Conservation (phyloP, 2,113 vertebrate species). For the Xenopus borealis region DNA sequence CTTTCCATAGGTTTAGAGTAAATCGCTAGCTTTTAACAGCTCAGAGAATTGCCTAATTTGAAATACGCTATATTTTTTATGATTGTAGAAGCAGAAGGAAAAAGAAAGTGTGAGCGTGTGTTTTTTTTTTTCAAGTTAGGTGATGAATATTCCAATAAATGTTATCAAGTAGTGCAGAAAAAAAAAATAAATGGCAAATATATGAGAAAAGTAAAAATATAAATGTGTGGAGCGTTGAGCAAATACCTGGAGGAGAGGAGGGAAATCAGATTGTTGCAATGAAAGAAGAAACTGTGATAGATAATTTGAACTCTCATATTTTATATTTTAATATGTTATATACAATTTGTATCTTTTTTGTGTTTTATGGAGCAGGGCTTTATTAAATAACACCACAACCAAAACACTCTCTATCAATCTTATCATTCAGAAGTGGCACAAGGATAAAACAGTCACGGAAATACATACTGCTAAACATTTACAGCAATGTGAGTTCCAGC, state of each 20-base stretch:
- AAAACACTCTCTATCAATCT: slow-evolving; percentile 19
- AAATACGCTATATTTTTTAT: slow-evolving; percentile 65
- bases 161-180: slow-evolving; percentile 75
- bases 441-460: background rate
- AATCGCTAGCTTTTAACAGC: slow-evolving; percentile 55
- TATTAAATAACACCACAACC: slow-evolving; percentile 54
- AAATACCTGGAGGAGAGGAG: slow-evolving; percentile 56
- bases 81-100: slow-evolving; percentile 56
- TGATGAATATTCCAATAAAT: slow-evolving; percentile 78
- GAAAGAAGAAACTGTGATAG: slow-evolving; percentile 61
- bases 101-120: slow-evolving; percentile 61
- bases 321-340: slow-evolving; percentile 60
- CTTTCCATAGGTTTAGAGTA: slow-evolving; percentile 64
- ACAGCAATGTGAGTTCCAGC: background rate
- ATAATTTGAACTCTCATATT: slow-evolving; percentile 51
- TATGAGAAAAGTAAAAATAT: slow-evolving; percentile 68
- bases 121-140: slow-evolving; percentile 63
- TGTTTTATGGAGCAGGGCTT: slow-evolving; percentile 63
- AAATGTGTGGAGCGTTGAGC: slow-evolving; percentile 63
- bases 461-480: slow-evolving; percentile 1
- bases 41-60: slow-evolving; percentile 70
- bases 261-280: slow-evolving; percentile 68
- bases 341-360: slow-evolving; percentile 56
- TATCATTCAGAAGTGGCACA: background rate
- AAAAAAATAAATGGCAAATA: slow-evolving; percentile 68